These are phyloP conservation scores for Pimpla rufipes DNA, from an alignment of 2,888 invertebrate species.

Conservation along the genomic window DNA sequence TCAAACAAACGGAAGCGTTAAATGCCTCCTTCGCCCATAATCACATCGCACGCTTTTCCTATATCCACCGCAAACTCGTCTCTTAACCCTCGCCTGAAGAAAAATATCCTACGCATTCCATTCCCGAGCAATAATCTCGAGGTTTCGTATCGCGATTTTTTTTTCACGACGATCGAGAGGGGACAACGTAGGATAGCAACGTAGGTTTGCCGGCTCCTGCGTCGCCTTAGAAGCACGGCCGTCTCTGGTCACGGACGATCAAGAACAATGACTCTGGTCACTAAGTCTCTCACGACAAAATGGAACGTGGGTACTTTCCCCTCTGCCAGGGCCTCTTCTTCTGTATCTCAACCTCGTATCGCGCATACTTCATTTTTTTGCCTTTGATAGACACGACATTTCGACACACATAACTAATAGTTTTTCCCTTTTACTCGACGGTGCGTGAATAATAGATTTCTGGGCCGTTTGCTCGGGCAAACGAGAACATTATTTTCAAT, in stretches of 20 bases:
- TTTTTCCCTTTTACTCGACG: conserved; percentile 31
- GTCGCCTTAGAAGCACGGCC: conserved; percentile 60
- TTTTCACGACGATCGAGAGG: conserved; percentile 61
- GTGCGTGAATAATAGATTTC: neutral
- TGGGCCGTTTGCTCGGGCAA: conserved; percentile 5
- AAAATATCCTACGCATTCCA: conserved; percentile 41
- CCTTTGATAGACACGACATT: conserved; percentile 54
- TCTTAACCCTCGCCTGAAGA: conserved; percentile 42
- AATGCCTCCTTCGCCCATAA: neutral
- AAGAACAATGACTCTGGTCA: conserved; percentile 80
- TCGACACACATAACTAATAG: conserved; percentile 35
- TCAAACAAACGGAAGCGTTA: conserved; percentile 24
- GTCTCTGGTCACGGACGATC: conserved; percentile 66
- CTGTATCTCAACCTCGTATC: conserved; percentile 50
- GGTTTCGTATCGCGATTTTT: conserved; percentile 55
- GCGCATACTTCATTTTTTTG: conserved; percentile 37
- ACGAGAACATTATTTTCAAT: neutral
- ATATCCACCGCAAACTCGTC: neutral
- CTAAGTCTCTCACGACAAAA: conserved; percentile 78
- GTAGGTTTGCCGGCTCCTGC: conserved; percentile 7
- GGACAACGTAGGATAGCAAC: conserved; percentile 40
- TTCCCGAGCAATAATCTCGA: conserved; percentile 26
- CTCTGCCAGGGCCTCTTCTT: conserved; percentile 54
- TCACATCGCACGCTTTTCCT: conserved; percentile 8
- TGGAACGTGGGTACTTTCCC: conserved; percentile 83